Evolutionary conservation across 2,113 vertebrate genomes (phyloP), one percentile per base, ranked within the genome.

Genomic region (Riparia riparia): DNA sequence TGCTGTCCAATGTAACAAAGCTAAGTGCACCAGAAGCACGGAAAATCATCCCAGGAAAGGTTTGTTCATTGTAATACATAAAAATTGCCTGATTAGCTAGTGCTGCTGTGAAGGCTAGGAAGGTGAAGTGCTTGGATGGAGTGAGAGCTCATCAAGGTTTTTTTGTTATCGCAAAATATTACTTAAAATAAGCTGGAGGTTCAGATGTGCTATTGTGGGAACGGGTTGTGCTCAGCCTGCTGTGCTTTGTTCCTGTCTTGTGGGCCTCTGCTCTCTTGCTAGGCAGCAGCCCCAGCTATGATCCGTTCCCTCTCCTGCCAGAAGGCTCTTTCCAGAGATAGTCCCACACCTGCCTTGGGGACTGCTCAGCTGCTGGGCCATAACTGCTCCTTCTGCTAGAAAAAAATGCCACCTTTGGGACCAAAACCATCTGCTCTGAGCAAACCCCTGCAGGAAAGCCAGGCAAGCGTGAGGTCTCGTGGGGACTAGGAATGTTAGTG

Each of bases 371-470:
- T 12, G 41, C 80, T 95, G 90, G 82, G 83, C 90, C 9, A 5
- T 82, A 92, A 81, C 82, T 17, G 56, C 32, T 90, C 53, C 89
- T 89, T 61, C 80, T 92, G 49, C 41, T 86, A 86, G 80, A 81
- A 86, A 69, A 83, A 96, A 79, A 68, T 2, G 1, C 77, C 34
- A 63, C 86, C 57, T 86, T 72, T 86, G 90, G 88, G 80, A 94
- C 77, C 22, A 86, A 92, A 94, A 89, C 95, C 96, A 97, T 96
- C 96, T 97, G 96, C 65, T 96, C 77, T 69, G 80, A 96, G 90
- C 71, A 92, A 96, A 83, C 16, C 82, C 92, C 92, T 90, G 72
- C 82, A 93, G 93, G 72, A 90, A 94, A 96, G 49, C 61, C 82
- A 93, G 86, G 96, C 95, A 95, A 94, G 80, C 31, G 1, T 86